Base-by-base conservation (phyloP, 2,113 vertebrate genomes). In the Thinocorus orbignyianus region DNA sequence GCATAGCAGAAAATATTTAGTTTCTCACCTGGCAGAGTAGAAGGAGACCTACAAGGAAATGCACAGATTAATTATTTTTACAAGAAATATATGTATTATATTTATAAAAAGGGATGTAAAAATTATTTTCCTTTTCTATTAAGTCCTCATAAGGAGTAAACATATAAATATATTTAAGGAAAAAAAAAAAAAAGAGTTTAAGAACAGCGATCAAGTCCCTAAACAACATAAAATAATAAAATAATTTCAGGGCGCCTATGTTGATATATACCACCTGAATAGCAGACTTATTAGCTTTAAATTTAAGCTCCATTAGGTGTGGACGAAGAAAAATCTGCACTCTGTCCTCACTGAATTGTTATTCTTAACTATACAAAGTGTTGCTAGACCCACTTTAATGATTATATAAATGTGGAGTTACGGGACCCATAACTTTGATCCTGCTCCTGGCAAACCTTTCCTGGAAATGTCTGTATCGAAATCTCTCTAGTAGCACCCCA, bases 251-350 rank as follows among this genome's bases (percentile, higher is more conserved):
- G 12, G 4, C 15, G 26, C 3, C 48, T 54, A 12, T 23, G 23
- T 19, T 2, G 0, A 30, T 25, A 6, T 8, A 17, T 35, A 54
- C 33, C 10, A 57, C 2, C 17, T 30, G 23, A 77, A 42, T 35
- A 69, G 64, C 18, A 70, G 49, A 20, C 13, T 1, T 1, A 6
- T 68, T 58, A 33, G 4, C 4, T 76, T 94, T 55, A 64, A 51
- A 46, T 9, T 72, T 23, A 69, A 86, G 7, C 26, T 61, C 3
- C 2, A 0, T n/a, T n/a, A 60, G 39, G 3, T 13, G 10, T 28
- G 6, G 11, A 71, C 49, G 30, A 76, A 79, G 37, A 78, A 80
- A 35, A 55, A 49, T 16, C 17, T 77, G 12, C 22, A 10, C 30
- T 61, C 7, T 51, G 5, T 39, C 10, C 28, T 71, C 22, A 55